These are phyloP conservation scores for Sander lucioperca DNA, from an alignment of 2,113 vertebrate species.

Conservation along the genomic window DNA sequence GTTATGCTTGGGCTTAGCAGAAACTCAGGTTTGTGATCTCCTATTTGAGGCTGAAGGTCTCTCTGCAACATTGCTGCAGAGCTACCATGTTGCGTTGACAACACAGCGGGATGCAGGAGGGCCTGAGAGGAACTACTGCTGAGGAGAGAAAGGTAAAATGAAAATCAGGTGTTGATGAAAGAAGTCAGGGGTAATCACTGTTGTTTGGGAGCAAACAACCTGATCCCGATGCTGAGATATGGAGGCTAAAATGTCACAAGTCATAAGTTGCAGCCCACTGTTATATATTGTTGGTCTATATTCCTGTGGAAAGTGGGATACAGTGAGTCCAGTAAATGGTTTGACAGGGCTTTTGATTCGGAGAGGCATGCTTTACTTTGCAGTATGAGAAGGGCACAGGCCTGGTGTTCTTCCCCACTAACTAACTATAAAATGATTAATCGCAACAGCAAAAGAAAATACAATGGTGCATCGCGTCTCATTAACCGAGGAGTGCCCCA, in stretches of 20 bases:
- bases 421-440: constrained; percentile 51
- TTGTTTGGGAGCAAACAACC: constrained; percentile 20
- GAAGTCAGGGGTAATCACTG: constrained; percentile 30
- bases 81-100: constrained; percentile 21
- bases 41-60: constrained; percentile 42
- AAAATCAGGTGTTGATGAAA: constrained; percentile 42
- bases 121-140: background rate
- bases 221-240: constrained; percentile 3
- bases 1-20: constrained; percentile 34
- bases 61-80: constrained; percentile 32
- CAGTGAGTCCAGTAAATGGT: constrained; percentile 26
- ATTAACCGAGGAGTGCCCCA: constrained; percentile 52
- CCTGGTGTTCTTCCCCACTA: background rate
- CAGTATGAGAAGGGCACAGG: constrained; percentile 2
- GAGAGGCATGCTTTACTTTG: constrained; percentile 9
- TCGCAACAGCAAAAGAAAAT: constrained; percentile 33
- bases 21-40: constrained; percentile 51
- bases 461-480: constrained; percentile 40
- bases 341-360: constrained; percentile 33
- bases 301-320: constrained; percentile 12
- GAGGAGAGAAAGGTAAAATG: constrained; percentile 16
- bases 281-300: constrained; percentile 15
- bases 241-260: constrained; percentile 33
- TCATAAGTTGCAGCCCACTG: constrained; percentile 11
- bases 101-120: constrained; percentile 14